Percentiles rank a stretch among this genome's conserved stretches.
These are phyloP conservation scores for Hybos culiciformis DNA, from an alignment of 2,888 invertebrate species.

Conservation along the genomic window DNA sequence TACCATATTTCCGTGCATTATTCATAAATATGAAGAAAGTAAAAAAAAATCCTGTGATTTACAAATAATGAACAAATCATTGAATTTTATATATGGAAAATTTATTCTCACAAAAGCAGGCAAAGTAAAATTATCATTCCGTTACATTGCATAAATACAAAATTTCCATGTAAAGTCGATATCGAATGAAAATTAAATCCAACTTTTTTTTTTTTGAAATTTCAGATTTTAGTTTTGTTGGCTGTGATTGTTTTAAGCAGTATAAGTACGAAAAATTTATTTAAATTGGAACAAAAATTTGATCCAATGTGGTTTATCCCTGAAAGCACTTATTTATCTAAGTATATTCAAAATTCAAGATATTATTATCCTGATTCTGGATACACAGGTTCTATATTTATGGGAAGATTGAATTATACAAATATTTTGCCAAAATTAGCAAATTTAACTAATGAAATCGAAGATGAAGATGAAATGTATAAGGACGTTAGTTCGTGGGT, in stretches of 20 bases:
- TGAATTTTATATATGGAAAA: conserved; percentile 48
- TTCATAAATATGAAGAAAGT: conserved; percentile 43
- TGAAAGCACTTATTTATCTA: conserved; percentile 48
- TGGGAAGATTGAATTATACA: conserved; percentile 52
- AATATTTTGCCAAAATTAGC: conserved; percentile 45
- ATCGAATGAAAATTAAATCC: too few relatives aligned
- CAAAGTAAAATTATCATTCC: conserved; percentile 36
- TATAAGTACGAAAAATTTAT: conserved; percentile 46
- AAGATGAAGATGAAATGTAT: conserved; percentile 40
- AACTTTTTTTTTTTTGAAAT: conserved; percentile 10
- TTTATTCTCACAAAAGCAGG: conserved; percentile 50
- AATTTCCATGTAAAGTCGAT: too few relatives aligned
- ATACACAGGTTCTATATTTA: conserved; percentile 47
- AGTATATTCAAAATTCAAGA: conserved; percentile 43
- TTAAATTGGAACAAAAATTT: conserved; percentile 59
- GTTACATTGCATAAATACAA: background rate
- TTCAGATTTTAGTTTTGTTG: conserved; percentile 42
- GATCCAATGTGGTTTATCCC: conserved; percentile 72
- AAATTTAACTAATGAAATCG: conserved; percentile 40
- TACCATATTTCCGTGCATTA: conserved; percentile 51
- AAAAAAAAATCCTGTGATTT: conserved; percentile 41
- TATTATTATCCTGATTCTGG: conserved; percentile 52
- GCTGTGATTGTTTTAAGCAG: conserved; percentile 45
- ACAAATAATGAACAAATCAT: conserved; percentile 42
- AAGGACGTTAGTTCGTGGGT: conserved; percentile 49